Conservation (phyloP, 2,113 vertebrate species). For the Thamnaconus septentrionalis region DNA sequence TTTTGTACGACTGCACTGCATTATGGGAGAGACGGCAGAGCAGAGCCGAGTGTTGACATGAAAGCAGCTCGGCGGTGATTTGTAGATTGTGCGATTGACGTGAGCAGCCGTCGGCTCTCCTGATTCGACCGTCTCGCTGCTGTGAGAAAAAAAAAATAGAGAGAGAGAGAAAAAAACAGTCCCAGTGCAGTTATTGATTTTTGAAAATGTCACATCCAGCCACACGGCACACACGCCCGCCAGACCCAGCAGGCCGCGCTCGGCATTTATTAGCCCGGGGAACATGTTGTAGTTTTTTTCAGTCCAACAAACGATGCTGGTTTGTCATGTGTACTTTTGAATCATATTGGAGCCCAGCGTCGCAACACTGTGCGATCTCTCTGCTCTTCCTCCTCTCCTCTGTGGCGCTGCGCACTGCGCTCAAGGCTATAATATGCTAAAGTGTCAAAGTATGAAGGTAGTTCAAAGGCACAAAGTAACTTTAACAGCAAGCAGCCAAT, state of each 20-base stretch:
- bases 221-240: conserved; percentile 36
- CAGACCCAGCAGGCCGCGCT: conserved; percentile 34
- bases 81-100: conserved; percentile 28
- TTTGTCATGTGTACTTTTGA: conserved; percentile 33
- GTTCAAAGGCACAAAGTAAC: background rate
- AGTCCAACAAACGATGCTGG: conserved; percentile 12
- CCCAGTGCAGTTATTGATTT: conserved; percentile 59
- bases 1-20: conserved; percentile 1
- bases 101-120: conserved; percentile 28
- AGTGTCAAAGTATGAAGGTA: background rate
- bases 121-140: conserved; percentile 19
- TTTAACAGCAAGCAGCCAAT: background rate
- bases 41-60: background rate
- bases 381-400: conserved; percentile 21
- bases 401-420: background rate
- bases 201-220: conserved; percentile 60
- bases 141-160: background rate
- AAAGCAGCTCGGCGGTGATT: conserved; percentile 6
- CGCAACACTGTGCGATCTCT: background rate
- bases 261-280: conserved; percentile 45
- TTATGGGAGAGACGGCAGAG: background rate
- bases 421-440: background rate
- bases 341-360: conserved; percentile 37
- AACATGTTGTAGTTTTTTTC: conserved; percentile 2
- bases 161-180: background rate